phyloP scores from a whole-genome alignment of 2,888 invertebrate species.

The Morinoia aosen region DNA sequence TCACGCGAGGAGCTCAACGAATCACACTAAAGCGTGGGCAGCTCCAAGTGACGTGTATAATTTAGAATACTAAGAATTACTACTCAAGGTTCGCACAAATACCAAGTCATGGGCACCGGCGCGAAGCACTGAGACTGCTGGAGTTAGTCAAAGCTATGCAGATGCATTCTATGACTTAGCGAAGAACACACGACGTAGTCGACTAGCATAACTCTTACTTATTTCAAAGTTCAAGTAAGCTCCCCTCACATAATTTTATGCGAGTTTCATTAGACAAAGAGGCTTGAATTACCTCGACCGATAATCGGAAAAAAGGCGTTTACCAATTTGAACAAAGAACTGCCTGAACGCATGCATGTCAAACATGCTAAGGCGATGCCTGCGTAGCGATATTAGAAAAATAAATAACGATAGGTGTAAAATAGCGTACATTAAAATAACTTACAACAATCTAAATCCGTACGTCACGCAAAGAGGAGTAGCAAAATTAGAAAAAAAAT shows the following conservation, averaged over 20 bases:
- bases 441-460: not conserved
- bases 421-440: not conserved
- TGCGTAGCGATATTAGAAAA: not conserved
- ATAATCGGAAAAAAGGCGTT: too few species aligned
- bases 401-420: not conserved
- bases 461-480: not conserved
- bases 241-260: too few species aligned
- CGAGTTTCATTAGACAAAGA: too few species aligned
- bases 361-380: too few species aligned
- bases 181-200: too few species aligned
- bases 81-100: not conserved
- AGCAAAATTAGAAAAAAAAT: not conserved
- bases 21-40: not conserved
- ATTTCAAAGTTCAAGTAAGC: too few species aligned
- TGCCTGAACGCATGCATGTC: too few species aligned
- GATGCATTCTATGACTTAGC: too few species aligned
- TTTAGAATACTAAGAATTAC: not conserved
- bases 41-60: not conserved
- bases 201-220: too few species aligned
- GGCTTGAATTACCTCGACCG: too few species aligned
- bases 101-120: not conserved
- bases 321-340: too few species aligned
- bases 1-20: not conserved
- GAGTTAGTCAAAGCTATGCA: not conserved
- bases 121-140: not conserved